Evolutionary conservation across 2,113 vertebrate species (phyloP).

Genomic region (Jacana jacana): DNA sequence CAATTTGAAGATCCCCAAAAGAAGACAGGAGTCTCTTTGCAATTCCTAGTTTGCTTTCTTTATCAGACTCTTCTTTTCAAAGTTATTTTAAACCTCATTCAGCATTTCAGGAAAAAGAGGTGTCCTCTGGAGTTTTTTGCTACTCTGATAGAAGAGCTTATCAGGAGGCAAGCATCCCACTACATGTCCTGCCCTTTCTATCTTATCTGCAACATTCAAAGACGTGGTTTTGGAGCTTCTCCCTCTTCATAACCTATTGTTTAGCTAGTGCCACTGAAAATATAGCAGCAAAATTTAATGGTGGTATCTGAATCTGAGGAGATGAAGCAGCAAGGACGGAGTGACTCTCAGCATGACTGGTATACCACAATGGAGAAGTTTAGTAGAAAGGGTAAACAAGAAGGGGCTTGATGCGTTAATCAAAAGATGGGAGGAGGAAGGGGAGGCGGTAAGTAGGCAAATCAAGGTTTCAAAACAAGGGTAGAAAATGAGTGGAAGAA

Average conservation of each 20-base stretch:
- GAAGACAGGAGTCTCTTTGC: background rate
- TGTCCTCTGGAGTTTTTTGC: background rate
- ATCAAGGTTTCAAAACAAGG: background rate
- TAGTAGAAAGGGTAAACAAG: background rate
- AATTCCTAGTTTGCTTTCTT: slow-evolving; percentile 29
- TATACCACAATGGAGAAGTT: background rate
- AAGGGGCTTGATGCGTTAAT: background rate
- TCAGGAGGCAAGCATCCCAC: background rate
- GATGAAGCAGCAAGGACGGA: background rate
- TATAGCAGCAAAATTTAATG: background rate
- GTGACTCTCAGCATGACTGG: background rate
- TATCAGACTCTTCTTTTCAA: slow-evolving; percentile 27
- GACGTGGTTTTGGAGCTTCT: background rate
- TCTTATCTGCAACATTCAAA: slow-evolving; percentile 14
- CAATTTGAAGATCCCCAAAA: background rate
- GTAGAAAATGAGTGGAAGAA: background rate
- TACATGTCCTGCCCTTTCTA: background rate
- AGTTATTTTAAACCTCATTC: slow-evolving; percentile 30
- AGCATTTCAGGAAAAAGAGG: background rate
- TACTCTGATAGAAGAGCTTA: background rate
- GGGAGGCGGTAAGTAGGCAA: background rate
- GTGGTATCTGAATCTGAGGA: background rate
- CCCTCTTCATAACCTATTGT: background rate
- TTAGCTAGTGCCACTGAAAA: slow-evolving; percentile 30
- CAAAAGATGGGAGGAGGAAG: accelerated